phyloP scores from a whole-genome alignment of 2,888 invertebrate genomes.

The Scelioninae gen. 2 region DNA sequence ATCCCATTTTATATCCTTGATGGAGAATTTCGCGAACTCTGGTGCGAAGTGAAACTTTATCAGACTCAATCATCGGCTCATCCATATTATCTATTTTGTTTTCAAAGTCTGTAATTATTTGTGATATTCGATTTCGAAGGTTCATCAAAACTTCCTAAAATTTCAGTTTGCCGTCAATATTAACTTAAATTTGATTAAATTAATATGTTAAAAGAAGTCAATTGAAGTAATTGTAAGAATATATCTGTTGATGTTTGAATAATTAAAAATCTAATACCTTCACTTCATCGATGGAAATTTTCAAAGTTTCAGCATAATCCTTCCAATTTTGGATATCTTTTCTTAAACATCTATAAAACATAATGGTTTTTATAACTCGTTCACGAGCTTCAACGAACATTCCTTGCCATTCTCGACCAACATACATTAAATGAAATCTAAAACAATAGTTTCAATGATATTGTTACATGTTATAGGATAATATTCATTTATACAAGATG shows the following conservation, averaged over 20 bases:
- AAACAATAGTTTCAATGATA: too few relatives aligned
- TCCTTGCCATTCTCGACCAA: slow-evolving; percentile 88
- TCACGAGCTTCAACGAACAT: slow-evolving; percentile 88
- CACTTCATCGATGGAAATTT: slow-evolving; percentile 79
- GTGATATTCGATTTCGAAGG: slow-evolving; percentile 78
- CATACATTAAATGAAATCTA: slow-evolving; percentile 78
- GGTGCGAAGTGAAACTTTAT: slow-evolving; percentile 79
- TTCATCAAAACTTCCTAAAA: slow-evolving; percentile 79
- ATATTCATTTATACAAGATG: too few relatives aligned
- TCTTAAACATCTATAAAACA: slow-evolving; percentile 86
- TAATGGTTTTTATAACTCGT: slow-evolving; percentile 86
- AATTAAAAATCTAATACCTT: too few relatives aligned
- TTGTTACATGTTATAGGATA: too few relatives aligned
- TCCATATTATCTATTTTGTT: slow-evolving; percentile 76
- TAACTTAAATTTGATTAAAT: too few relatives aligned
- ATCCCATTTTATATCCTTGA: slow-evolving; percentile 92
- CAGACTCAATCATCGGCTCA: slow-evolving; percentile 78
- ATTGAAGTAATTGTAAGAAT: too few relatives aligned
- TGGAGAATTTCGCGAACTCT: slow-evolving; percentile 86
- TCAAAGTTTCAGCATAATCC: slow-evolving; percentile 78
- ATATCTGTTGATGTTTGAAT: too few relatives aligned
- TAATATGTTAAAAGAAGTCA: too few relatives aligned
- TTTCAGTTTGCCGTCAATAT: too few relatives aligned
- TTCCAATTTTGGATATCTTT: slow-evolving; percentile 80
- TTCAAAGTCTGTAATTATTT: slow-evolving; percentile 79